These are phyloP conservation scores for Danio jaintianensis DNA, from an alignment of 2,797 vertebrate genomes.

Conservation along the genomic window DNA sequence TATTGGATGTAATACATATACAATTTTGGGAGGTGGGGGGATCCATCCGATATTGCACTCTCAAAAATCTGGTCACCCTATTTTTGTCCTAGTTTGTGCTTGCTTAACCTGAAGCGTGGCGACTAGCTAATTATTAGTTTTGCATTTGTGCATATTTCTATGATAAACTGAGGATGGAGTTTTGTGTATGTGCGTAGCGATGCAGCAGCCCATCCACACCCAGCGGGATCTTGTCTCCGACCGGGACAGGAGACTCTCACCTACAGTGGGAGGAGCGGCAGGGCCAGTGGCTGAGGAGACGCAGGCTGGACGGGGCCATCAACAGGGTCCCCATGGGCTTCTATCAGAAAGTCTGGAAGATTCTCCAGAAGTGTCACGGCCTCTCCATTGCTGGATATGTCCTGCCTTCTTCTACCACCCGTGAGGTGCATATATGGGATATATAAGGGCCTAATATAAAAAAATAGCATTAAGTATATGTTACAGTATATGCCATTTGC, in stretches of 20 bases:
- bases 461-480: too few species aligned
- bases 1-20: too few species aligned
- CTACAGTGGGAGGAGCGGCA: conserved; percentile 90
- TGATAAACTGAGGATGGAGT: background rate
- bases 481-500: too few species aligned
- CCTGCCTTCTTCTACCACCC: conserved; percentile 94
- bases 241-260: conserved; percentile 74
- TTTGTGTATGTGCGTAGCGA: conserved; percentile 74
- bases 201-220: conserved; percentile 93
- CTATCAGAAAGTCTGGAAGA: conserved; percentile 97
- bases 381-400: conserved; percentile 98
- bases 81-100: conserved; percentile 12
- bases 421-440: conserved; percentile 89
- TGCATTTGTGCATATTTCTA: background rate
- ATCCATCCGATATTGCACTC: too few species aligned
- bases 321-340: conserved; percentile 96
- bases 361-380: conserved; percentile 97
- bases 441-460: background rate
- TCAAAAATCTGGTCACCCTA: background rate
- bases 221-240: conserved; percentile 87
- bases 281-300: conserved; percentile 95
- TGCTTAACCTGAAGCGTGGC: conserved; percentile 7
- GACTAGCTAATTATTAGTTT: too few species aligned
- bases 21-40: too few species aligned
- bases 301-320: conserved; percentile 94